Percentiles rank a stretch among this genome's conserved stretches.
Conservation (phyloP, 2,797 vertebrate species). For the Intellagama lesueurii region DNA sequence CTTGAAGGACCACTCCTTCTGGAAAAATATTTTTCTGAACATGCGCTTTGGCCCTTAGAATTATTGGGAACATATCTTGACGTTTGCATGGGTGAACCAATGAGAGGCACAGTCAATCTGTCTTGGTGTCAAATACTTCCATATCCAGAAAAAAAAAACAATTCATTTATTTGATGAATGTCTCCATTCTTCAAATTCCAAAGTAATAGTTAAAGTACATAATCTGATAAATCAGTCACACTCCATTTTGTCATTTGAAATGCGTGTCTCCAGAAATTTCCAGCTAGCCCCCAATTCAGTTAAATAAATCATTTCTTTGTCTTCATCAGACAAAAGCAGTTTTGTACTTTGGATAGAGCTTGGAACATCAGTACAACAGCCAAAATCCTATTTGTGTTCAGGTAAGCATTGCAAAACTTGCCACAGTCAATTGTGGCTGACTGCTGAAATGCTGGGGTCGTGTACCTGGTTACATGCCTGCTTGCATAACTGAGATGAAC, state of each 20-base stretch:
- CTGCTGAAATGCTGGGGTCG: no score
- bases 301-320: background rate
- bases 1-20: no score
- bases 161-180: background rate
- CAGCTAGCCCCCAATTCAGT: background rate
- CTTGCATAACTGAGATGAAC: no score
- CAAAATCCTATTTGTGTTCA: no score
- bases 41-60: no score
- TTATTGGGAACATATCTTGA: background rate
- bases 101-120: background rate
- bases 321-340: background rate
- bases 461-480: no score
- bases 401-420: no score
- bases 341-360: background rate
- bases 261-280: background rate
- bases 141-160: background rate
- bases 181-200: background rate
- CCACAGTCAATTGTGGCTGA: no score
- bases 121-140: background rate
- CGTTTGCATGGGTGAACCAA: background rate
- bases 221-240: background rate
- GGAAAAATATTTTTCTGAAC: no score
- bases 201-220: background rate
- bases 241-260: constrained; percentile 11
- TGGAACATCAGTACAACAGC: background rate